phyloP scores from a whole-genome alignment of 2,113 vertebrate genomes.

The Thunnus thynnus region DNA sequence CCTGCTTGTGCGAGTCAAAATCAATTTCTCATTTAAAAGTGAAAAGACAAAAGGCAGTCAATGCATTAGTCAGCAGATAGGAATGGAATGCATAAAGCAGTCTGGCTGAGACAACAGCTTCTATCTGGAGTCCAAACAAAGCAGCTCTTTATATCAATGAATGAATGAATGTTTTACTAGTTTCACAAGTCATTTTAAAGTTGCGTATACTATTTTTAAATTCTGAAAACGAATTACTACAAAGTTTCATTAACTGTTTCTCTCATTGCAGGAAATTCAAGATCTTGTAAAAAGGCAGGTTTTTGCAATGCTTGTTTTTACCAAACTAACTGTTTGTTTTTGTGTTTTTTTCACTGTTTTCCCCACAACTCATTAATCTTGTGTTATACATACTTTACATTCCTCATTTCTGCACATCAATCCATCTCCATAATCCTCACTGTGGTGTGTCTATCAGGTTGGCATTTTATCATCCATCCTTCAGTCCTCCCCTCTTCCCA shows the following conservation, averaged over 20 bases:
- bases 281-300: slow-evolving; percentile 84
- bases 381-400: slow-evolving; percentile 7
- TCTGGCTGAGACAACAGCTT: neutral
- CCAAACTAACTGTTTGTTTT: neutral
- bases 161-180: neutral
- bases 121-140: slow-evolving; percentile 1
- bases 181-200: neutral
- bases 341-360: neutral
- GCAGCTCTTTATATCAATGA: neutral
- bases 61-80: slow-evolving; percentile 37
- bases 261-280: slow-evolving; percentile 83
- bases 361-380: slow-evolving; percentile 5
- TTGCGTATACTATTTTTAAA: neutral
- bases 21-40: slow-evolving; percentile 71
- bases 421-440: neutral
- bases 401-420: neutral
- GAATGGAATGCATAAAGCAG: neutral
- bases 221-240: neutral
- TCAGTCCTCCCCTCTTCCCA: neutral
- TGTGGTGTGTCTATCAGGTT: slow-evolving; percentile 2
- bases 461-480: slow-evolving; percentile 19
- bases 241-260: neutral
- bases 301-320: neutral
- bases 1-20: slow-evolving; percentile 56
- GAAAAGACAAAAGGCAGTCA: slow-evolving; percentile 22